Base-by-base conservation (phyloP, 1,140 invertebrate genomes). In the Bombus affinis region DNA sequence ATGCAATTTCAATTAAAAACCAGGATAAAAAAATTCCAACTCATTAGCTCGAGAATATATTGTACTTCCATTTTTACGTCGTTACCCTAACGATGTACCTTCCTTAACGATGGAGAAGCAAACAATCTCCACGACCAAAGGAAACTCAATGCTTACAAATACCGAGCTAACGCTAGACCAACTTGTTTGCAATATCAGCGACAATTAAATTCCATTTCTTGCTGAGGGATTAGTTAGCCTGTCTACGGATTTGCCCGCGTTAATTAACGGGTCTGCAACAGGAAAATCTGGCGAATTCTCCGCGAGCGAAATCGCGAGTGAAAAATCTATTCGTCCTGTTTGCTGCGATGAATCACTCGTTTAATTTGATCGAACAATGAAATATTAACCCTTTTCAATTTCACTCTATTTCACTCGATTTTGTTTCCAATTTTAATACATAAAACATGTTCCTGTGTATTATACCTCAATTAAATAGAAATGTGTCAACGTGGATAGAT, bases 181-280 rank as follows among this genome's bases (percentile, higher is more conserved):
- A 35, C 42, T 70, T 25, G 44, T 15, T 3, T 2, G n/a, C 32
- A 6, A 18, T 39, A 53, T 15, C 18, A 6, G 5, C 42, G 57
- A 65, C 77, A 39, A 85, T 62, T 85, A 85, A 80, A 62, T 72
- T 80, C 70, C 57, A n/a, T 73, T 73, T 73, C 77, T 81, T 85
- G 18, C 39, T 53, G 10, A 1, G 6, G 47, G 22, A 85, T 72
- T 85, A 71, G 37, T 32, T 35, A 10, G 4, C 37, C 74, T 35
- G 73, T 62, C 53, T 57, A 18, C n/a, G 44, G 47, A 59, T 80
- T 72, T 65, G 15, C 53, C 66, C 68, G 4, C 32, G 39, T n/a
- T 62, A 71, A 85, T 80, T 80, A 65, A 73, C 47, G n/a, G 3
- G 35, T 35, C 59, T 37, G 42, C 2, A 8, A 44, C n/a, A 4